A percentile compares a stretch with the other conserved stretches of the same genome.
Conservation (phyloP, 1,140 invertebrate genomes). For the Uloborus diversus region DNA sequence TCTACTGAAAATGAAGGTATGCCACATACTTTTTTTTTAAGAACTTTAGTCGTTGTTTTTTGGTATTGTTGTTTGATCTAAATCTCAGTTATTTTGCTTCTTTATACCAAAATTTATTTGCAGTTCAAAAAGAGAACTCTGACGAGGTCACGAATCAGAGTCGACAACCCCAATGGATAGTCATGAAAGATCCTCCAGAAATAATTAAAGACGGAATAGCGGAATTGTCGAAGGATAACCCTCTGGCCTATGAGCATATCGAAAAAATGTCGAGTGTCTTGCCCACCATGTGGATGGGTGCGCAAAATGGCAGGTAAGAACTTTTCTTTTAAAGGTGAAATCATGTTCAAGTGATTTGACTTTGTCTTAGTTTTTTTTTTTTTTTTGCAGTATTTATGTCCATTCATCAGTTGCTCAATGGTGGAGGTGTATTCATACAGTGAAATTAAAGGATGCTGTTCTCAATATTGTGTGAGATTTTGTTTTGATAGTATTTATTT, state of each 20-base stretch:
- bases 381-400: conserved; percentile 76
- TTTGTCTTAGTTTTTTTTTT: not conserved
- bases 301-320: conserved; percentile 75
- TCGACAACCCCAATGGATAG: conserved; percentile 48
- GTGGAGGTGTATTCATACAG: conserved; percentile 84
- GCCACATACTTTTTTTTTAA: not conserved
- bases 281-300: conserved; percentile 98
- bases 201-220: conserved; percentile 69
- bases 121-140: conserved; percentile 1
- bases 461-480: conserved; percentile 71
- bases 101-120: conserved; percentile 20
- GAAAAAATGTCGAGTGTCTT: conserved; percentile 79
- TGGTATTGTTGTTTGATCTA: not conserved
- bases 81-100: not conserved
- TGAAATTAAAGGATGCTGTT: conserved; percentile 73
- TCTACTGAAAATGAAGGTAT: not conserved
- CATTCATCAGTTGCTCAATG: conserved; percentile 95
- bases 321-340: not conserved
- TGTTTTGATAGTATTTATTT: not conserved
- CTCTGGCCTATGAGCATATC: conserved; percentile 57
- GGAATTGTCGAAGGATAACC: conserved; percentile 64
- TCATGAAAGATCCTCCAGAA: conserved; percentile 62
- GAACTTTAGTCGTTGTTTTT: not conserved
- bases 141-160: conserved; percentile 29
- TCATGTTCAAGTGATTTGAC: not conserved